A percentile compares a stretch with the other conserved stretches of the same genome.
phyloP scores from a whole-genome alignment of 2,113 vertebrate species.

The human (Homo sapiens) region GRCh38 chr4:63453501-63454000 shows the following conservation, averaged over 20 bases:
- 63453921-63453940: not conserved
- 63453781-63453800: not conserved
- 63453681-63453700: too few relatives aligned
- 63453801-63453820: not conserved
- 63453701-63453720: too few relatives aligned
- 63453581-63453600: too few relatives aligned
- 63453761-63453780: not conserved
- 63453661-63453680: too few relatives aligned
- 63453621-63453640: too few relatives aligned
- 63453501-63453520: too few relatives aligned
- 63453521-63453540: too few relatives aligned
- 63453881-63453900: not conserved
- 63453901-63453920: not conserved
- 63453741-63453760: not conserved
- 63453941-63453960: not conserved
- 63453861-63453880: not conserved
- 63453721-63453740: not conserved
- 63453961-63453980: not conserved
- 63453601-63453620: too few relatives aligned
- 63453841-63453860: not conserved
- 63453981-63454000: not conserved
- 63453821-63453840: not conserved
- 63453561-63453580: too few relatives aligned
- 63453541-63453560: too few relatives aligned
- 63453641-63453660: too few relatives aligned